phyloP scores from a whole-genome alignment of 2,888 invertebrate genomes.

The Eristalis intricaria region DNA sequence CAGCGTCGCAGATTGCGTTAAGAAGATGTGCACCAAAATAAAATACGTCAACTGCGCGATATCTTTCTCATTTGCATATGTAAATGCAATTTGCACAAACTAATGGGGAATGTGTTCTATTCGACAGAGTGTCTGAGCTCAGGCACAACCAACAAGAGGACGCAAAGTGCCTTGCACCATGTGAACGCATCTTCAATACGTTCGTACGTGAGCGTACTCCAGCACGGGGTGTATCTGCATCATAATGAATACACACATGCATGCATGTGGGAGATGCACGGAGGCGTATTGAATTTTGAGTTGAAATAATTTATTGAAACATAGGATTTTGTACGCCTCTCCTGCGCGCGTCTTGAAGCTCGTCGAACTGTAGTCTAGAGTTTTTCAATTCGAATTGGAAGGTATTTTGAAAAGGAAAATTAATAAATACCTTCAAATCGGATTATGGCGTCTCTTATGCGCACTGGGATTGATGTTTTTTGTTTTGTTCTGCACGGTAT shows the following conservation, averaged over 20 bases:
- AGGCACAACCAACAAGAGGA: constrained; percentile 8
- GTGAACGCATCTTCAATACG: not conserved
- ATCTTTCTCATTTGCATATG: constrained; percentile 68
- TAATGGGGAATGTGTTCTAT: constrained; percentile 64
- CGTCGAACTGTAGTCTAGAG: not conserved
- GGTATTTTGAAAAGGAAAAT: constrained; percentile 14
- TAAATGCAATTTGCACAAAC: constrained; percentile 72
- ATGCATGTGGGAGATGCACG: constrained; percentile 12
- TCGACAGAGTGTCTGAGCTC: constrained; percentile 2
- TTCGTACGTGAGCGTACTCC: not conserved
- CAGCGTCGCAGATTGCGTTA: constrained; percentile 49
- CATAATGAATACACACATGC: not conserved
- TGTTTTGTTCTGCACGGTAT: constrained; percentile 27
- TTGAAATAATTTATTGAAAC: constrained; percentile 66
- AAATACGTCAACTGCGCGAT: constrained; percentile 54
- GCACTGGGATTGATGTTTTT: constrained; percentile 6
- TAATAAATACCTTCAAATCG: constrained; percentile 53
- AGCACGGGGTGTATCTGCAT: not conserved
- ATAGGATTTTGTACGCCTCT: constrained; percentile 6
- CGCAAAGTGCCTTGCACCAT: constrained; percentile 8
- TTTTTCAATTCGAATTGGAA: not conserved
- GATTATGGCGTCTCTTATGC: constrained; percentile 35
- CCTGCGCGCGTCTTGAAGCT: too few species aligned
- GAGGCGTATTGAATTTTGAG: constrained; percentile 64
- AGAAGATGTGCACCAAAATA: constrained; percentile 33